These are phyloP conservation scores for Pasiphila rectangulata DNA, from an alignment of 2,888 invertebrate species.

Conservation along the genomic window DNA sequence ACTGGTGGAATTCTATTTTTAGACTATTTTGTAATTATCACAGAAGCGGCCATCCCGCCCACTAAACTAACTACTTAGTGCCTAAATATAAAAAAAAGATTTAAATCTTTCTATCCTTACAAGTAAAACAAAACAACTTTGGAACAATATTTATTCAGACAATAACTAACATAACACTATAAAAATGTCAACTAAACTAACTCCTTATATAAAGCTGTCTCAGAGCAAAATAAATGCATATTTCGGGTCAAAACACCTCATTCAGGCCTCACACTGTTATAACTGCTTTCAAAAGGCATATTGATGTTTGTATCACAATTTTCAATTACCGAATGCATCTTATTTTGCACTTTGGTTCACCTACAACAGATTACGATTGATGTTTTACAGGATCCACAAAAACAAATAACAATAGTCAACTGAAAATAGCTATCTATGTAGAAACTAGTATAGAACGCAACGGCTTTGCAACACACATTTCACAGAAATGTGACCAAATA, in stretches of 20 bases:
- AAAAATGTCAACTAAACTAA: constrained; percentile 57
- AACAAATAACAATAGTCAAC: no score
- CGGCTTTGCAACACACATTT: neutral
- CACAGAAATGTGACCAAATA: neutral
- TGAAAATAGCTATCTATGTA: no score
- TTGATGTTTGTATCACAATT: neutral
- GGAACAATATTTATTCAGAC: constrained; percentile 55
- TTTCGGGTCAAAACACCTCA: constrained; percentile 25
- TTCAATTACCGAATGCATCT: constrained; percentile 21
- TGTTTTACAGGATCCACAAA: constrained; percentile 10
- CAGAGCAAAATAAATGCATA: constrained; percentile 65
- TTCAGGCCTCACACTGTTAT: neutral
- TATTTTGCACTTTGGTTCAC: constrained; percentile 23
- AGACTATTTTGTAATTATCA: no score
- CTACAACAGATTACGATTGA: constrained; percentile 6
- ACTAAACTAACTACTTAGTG: no score
- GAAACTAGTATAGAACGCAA: no score
- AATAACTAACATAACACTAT: constrained; percentile 61
- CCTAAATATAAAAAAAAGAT: neutral
- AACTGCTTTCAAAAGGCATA: neutral
- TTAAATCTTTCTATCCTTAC: neutral
- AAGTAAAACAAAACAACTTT: constrained; percentile 31
- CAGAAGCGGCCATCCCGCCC: no score
- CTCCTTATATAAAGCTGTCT: constrained; percentile 63
- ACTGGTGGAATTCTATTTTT: no score